Percentiles rank a stretch among this genome's conserved stretches.
phyloP scores from a whole-genome alignment of 1,140 invertebrate species.

The Drosophila lini region DNA sequence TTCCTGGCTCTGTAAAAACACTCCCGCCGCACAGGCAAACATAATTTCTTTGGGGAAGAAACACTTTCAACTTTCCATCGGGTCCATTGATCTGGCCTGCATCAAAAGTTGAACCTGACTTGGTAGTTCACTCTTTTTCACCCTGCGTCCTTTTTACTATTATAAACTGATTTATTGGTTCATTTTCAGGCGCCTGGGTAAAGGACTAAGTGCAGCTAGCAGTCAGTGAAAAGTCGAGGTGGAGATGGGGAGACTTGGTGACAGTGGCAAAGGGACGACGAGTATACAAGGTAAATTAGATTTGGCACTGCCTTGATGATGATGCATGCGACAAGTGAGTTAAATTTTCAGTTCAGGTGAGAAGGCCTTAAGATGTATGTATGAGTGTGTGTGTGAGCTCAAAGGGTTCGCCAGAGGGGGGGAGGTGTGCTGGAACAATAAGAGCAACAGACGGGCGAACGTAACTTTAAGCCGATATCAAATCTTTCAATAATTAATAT shows the following conservation, averaged over 20 bases:
- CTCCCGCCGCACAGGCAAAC: conserved; percentile 46
- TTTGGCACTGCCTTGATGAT: conserved; percentile 64
- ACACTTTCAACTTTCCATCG: conserved; percentile 60
- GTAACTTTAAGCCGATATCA: conserved; percentile 79
- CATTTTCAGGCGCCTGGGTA: conserved; percentile 60
- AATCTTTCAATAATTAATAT: conserved; percentile 82
- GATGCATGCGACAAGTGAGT: conserved; percentile 76
- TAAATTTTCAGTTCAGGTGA: conserved; percentile 40
- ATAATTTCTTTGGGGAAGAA: conserved; percentile 57
- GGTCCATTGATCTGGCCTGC: conserved; percentile 58
- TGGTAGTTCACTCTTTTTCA: conserved; percentile 33
- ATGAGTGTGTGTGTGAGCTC: no score
- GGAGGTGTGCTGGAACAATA: conserved; percentile 40
- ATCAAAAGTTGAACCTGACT: conserved; percentile 69
- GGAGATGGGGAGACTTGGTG: background rate
- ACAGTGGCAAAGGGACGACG: conserved; percentile 4
- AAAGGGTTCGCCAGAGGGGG: no score
- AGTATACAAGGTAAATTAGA: conserved; percentile 61
- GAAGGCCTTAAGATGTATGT: background rate
- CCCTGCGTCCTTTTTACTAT: conserved; percentile 56
- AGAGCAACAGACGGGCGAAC: conserved; percentile 36
- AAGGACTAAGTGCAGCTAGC: conserved; percentile 44
- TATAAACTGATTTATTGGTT: conserved; percentile 82
- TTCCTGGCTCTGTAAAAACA: background rate
- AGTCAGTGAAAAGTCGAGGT: conserved; percentile 7